Base-by-base conservation (phyloP, 2,888 invertebrate genomes). In the Reticulitermes lucifugus region DNA sequence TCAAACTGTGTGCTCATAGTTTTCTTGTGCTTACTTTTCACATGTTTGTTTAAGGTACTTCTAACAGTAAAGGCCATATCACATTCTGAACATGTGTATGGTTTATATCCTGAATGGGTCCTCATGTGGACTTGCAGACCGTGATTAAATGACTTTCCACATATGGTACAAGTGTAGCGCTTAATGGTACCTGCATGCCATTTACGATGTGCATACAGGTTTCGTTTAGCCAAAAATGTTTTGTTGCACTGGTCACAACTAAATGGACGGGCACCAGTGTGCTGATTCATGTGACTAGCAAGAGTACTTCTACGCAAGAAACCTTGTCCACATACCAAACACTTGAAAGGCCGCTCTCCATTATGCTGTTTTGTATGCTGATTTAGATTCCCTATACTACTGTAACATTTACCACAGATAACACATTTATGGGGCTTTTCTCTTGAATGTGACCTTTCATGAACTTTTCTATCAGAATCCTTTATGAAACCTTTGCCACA, bases 401-500 rank as follows among this genome's bases (percentile, higher is more conserved):
- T 84, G 83, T 87, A 88, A 75, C 84, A 83, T 55, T 87, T 87
- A n/a, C 87, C 86, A 85, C 88, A 88, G 29, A 83, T 81, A 29
- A 70, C 75, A 65, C 88, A 88, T n/a, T 85, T 77, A 83, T 86
- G 87, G 5, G 87, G 86, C 85, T 87, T 88, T 59, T 87, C 86
- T 41, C 84, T 82, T 7, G 87, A 85, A 65, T 88, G 88, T 22
- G 86, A 85, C 73, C 84, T 80, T 25, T 85, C 51, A 79, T 88
- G 88, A 55, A 83, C 83, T 51, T 86, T 86, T 59, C 86, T 75
- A 80, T 87, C 87, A 18, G 86, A 87, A 51, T 85, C 75, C 75
- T 86, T 87, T 9, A 75, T 79, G 46, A 88, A 88, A 29, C 87
- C 86, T 73, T 86, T 88, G 12, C 84, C 85, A 85, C 88, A 88